phyloP scores from a whole-genome alignment of 2,888 invertebrate genomes.

The Muscina levida region DNA sequence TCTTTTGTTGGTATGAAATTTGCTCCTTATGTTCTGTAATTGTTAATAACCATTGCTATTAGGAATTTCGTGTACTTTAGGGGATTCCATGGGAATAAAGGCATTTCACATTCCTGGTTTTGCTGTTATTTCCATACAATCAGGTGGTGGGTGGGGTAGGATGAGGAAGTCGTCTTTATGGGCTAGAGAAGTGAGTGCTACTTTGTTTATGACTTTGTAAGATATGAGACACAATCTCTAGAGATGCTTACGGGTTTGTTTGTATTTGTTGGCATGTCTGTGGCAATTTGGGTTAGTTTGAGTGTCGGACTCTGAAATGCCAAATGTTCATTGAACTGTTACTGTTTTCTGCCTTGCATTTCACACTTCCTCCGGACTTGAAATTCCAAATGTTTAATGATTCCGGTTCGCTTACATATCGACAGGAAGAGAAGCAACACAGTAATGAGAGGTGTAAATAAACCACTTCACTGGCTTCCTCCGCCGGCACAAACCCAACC shows the following conservation, averaged over 20 bases:
- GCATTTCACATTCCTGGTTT: not conserved
- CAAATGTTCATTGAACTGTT: conserved; percentile 14
- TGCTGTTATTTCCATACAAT: not conserved
- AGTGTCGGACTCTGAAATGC: not conserved
- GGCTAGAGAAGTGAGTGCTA: not conserved
- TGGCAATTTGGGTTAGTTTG: not conserved
- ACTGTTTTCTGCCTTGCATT: not conserved
- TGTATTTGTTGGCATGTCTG: not conserved
- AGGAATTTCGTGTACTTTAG: conserved; percentile 26
- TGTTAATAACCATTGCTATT: conserved; percentile 46
- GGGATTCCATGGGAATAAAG: not conserved
- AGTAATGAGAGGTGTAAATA: conserved; percentile 15
- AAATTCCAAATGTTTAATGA: conserved; percentile 19
- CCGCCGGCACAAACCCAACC: not conserved
- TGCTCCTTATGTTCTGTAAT: conserved; percentile 37
- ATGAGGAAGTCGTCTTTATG: conserved; percentile 3
- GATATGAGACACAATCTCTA: conserved; percentile 20
- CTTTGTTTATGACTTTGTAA: conserved; percentile 17
- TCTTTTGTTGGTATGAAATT: conserved; percentile 1
- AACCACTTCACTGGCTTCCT: not conserved
- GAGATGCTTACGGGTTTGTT: conserved; percentile 15
- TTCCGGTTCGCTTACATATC: not conserved
- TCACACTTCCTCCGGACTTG: conserved; percentile 3
- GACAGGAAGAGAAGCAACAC: not conserved
- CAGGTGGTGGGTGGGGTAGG: not conserved